These are phyloP conservation scores for Cotesia chilonis DNA, from an alignment of 1,140 invertebrate genomes.

Conservation along the genomic window DNA sequence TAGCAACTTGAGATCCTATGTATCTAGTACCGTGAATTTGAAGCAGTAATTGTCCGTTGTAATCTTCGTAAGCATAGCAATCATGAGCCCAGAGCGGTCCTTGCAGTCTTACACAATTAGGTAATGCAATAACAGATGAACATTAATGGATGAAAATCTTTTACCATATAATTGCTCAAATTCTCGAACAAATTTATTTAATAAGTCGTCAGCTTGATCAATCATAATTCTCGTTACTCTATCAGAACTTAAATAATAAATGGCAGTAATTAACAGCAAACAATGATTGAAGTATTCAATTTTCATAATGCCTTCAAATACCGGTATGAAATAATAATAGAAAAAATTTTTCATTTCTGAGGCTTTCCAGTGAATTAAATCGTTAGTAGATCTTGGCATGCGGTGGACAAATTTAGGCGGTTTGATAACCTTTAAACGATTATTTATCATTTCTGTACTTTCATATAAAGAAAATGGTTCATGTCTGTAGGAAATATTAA, in stretches of 20 bases:
- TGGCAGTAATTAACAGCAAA: neutral
- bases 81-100: slow-evolving; percentile 41
- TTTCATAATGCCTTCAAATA: slow-evolving; percentile 40
- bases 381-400: slow-evolving; percentile 25
- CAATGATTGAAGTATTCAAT: slow-evolving; percentile 34
- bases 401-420: slow-evolving; percentile 37
- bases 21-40: slow-evolving; percentile 41
- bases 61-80: slow-evolving; percentile 43
- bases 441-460: slow-evolving; percentile 25
- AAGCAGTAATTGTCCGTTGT: slow-evolving; percentile 41
- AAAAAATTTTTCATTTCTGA: slow-evolving; percentile 39
- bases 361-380: slow-evolving; percentile 39
- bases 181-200: slow-evolving; percentile 39
- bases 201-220: slow-evolving; percentile 17
- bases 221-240: slow-evolving; percentile 1
- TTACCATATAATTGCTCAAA: slow-evolving; percentile 40
- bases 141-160: slow-evolving; percentile 43
- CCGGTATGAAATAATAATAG: slow-evolving; percentile 39
- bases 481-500: slow-evolving; percentile 19
- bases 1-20: slow-evolving; percentile 41
- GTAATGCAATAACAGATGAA: slow-evolving; percentile 44
- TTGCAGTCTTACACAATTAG: slow-evolving; percentile 35
- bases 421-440: slow-evolving; percentile 22
- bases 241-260: slow-evolving; percentile 9
- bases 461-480: slow-evolving; percentile 28